Evolutionary conservation across 2,888 invertebrate genomes (phyloP), one percentile per base, ranked within the genome.

Genomic region (Imbricaverruca yamaguchii): DNA sequence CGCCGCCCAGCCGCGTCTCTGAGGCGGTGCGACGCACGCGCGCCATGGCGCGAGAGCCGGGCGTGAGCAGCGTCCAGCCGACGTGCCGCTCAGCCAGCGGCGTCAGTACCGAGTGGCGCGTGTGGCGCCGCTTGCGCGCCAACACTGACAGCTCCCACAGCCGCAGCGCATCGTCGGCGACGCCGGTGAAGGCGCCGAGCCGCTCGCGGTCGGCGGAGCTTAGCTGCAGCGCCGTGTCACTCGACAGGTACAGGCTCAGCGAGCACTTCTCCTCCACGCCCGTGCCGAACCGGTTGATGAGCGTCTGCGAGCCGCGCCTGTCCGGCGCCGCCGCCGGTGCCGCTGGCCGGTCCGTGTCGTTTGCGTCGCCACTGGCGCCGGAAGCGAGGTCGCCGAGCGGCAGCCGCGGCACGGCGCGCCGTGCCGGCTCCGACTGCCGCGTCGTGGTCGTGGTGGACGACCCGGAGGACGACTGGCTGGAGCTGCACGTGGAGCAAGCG

Each of bases 111-210:
- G 92, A 92, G 2, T 92, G 92, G 84, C 92, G 89, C 83, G 92
- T 90, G 12, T 92, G 83, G 63, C 81, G 18, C 80, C 65, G 25
- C 81, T 82, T 69, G 80, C 57, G 53, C 74, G 74, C 53, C 74
- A 74, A 55, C 53, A 55, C 74, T 0, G 74, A 74, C 74, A 74
- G 55, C 61, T 80, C 67, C 87, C 87, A 88, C 83, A 88, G 86
- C 15, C 93, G 92, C 85, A 90, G 90, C 94, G 95, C 94, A 95
- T 95, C 95, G 55, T 92, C 93, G 0, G 95, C 94, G 86, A 93
- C 92, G 83, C 93, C 93, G 86, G 92, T 92, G 55, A 95, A 87
- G 85, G 95, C 95, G 84, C 92, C 87, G 57, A 86, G 86, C 69
- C 87, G 86, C 59, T 88, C 83, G 39, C 89, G 83, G 59, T 82